Base-by-base conservation (phyloP, 2,113 vertebrate genomes). In the Crotalus tigris region DNA sequence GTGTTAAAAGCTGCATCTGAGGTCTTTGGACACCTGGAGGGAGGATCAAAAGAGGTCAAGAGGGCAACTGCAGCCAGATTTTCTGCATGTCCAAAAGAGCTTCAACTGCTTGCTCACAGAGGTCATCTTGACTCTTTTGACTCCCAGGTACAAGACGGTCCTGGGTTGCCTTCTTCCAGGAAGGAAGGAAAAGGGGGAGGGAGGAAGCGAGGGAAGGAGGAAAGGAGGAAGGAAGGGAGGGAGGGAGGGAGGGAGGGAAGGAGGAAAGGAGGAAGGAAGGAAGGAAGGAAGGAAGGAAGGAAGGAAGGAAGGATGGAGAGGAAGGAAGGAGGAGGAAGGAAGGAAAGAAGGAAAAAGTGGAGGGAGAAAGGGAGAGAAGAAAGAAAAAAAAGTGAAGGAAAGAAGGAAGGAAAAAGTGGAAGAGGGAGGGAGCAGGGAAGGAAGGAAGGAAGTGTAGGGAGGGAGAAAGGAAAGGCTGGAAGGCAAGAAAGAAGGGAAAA, bases 361-460 rank as follows among this genome's bases (percentile, higher is more conserved):
- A 2, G 2, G 2, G 39, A 2, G 2, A 39, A 39, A 39, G 2
- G 39, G 2, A 2, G 39, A 39, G 2, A 2, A 39, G 39, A 2
- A 2, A 39, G 39, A 2, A 39, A 39, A 2, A 39, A 39, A 39
- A 2, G 2, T 2, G 2, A 2, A 39, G 2, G 39, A 2, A 39
- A 39, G 2, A 39, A 39, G 39, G 39, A 39, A 39, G 39, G 39
- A 39, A 39, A 39, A 39, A 39, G 39, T 39, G 39, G 39, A 39
- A 2, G 39, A 39, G 2, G 39, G 39, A 2, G 2, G 39, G 39
- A 2, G 2, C 2, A 2, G 39, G 2, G 39, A 2, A 2, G 2
- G 39, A 2, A 39, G 2, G 39, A 2, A 39, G 2, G 39, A 2
- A 33, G 1, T n/a, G n/a, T n/a, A n/a, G n/a, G n/a, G n/a, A n/a